These are phyloP conservation scores for Galendromus occidentalis DNA, from an alignment of 1,140 invertebrate species.

Conservation along the genomic window DNA sequence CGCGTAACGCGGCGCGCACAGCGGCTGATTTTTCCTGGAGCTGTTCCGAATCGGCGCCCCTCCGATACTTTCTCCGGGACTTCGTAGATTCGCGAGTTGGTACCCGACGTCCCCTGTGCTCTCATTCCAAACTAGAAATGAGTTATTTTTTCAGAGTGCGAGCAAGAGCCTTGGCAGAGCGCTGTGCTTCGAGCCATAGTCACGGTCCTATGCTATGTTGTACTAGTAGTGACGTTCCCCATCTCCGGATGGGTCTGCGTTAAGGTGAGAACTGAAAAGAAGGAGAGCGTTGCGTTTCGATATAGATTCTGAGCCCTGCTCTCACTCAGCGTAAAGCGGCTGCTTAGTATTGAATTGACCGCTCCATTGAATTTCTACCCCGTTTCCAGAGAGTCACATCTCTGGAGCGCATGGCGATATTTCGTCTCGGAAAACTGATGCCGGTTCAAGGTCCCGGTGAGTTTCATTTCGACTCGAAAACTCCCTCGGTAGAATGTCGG, in stretches of 20 bases:
- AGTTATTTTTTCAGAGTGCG: neutral
- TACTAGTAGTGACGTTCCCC: neutral
- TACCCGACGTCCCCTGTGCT: too few relatives aligned
- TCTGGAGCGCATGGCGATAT: conserved; percentile 11
- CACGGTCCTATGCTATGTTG: conserved; percentile 4
- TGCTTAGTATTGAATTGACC: too few relatives aligned
- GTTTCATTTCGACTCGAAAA: neutral
- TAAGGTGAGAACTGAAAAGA: neutral
- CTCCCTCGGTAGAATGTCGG: neutral
- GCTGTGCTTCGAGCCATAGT: neutral
- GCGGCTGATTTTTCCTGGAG: too few relatives aligned
- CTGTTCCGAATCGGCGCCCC: too few relatives aligned
- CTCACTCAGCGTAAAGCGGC: neutral
- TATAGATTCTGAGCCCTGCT: neutral
- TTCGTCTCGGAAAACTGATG: conserved; percentile 9
- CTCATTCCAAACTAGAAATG: too few relatives aligned
- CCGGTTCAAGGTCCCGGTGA: neutral
- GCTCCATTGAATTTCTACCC: neutral
- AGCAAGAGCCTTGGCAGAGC: conserved; percentile 5
- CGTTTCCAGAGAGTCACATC: neutral
- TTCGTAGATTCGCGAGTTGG: too few relatives aligned
- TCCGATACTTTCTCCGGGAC: too few relatives aligned
- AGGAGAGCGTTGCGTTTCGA: too few relatives aligned
- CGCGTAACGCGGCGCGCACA: too few relatives aligned
- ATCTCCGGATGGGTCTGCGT: neutral